phyloP scores from a whole-genome alignment of 2,888 invertebrate species.

The Crepidodera aurea region DNA sequence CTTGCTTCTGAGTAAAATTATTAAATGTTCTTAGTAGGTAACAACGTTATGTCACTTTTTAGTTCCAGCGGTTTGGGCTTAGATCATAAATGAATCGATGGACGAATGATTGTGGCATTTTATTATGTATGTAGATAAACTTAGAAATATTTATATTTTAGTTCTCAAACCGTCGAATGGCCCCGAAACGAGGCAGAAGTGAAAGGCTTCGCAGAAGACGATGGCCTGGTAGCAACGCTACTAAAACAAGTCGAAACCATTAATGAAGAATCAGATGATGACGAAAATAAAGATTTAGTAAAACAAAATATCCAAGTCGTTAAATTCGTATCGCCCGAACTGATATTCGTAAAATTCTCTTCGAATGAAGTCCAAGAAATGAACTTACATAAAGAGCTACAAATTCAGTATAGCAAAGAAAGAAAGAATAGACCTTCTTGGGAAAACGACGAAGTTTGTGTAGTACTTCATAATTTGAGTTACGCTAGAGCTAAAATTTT shows the following conservation, averaged over 20 bases:
- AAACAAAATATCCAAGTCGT: constrained; percentile 49
- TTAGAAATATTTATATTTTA: constrained; percentile 37
- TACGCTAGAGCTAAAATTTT: constrained; percentile 73
- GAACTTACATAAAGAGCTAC: constrained; percentile 45
- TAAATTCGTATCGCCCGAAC: constrained; percentile 50
- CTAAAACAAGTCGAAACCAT: constrained; percentile 44
- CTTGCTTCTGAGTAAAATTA: too few species aligned
- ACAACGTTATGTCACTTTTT: too few species aligned
- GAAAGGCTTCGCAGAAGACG: constrained; percentile 35
- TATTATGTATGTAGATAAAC: too few species aligned
- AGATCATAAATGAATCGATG: too few species aligned
- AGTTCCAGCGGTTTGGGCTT: too few species aligned
- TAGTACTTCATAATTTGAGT: constrained; percentile 54
- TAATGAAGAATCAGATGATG: constrained; percentile 44
- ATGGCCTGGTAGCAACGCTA: constrained; percentile 40
- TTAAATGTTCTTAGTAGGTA: too few species aligned
- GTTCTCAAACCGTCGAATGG: constrained; percentile 59
- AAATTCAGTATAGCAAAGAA: constrained; percentile 45
- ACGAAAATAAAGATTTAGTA: constrained; percentile 32
- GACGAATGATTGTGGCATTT: too few species aligned
- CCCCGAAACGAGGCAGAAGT: constrained; percentile 53
- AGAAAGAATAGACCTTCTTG: constrained; percentile 37
- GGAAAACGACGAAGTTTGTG: constrained; percentile 58
- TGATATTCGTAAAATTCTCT: constrained; percentile 59
- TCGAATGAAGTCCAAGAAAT: constrained; percentile 46